Conservation (phyloP, 2,888 invertebrate species). For the Eilema caniola region DNA sequence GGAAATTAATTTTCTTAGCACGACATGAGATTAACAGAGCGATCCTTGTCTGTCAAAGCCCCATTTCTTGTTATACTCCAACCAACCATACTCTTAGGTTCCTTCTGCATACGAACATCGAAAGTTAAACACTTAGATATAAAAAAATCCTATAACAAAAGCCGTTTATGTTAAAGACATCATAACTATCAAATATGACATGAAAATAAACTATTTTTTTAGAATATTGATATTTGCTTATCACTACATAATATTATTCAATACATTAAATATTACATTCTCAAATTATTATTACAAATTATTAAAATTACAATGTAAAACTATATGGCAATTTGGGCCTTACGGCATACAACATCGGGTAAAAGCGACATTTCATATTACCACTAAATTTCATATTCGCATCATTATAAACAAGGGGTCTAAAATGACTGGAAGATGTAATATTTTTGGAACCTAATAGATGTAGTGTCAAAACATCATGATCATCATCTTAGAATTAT, state of each 20-base stretch:
- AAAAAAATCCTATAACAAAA: background rate
- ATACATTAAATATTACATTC: background rate
- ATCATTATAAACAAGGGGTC: background rate
- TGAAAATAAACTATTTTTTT: background rate
- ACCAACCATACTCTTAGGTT: constrained; percentile 1
- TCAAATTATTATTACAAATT: background rate
- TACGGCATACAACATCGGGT: background rate
- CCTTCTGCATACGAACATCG: constrained; percentile 25
- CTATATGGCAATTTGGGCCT: background rate
- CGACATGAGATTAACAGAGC: background rate
- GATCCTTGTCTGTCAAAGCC: background rate
- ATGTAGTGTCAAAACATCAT: too few species aligned
- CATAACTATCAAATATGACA: constrained; percentile 3
- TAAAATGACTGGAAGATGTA: background rate
- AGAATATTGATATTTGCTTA: background rate
- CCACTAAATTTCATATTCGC: too few species aligned
- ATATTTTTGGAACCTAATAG: background rate
- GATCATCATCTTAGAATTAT: too few species aligned
- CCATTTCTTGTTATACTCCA: constrained; percentile 10
- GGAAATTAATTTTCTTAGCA: background rate
- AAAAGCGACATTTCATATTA: too few species aligned
- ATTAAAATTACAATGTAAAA: background rate
- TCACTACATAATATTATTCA: background rate
- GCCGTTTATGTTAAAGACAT: background rate
- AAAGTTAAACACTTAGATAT: constrained; percentile 10